These are phyloP conservation scores for Galbula dea DNA, from an alignment of 2,113 vertebrate genomes.

Conservation along the genomic window DNA sequence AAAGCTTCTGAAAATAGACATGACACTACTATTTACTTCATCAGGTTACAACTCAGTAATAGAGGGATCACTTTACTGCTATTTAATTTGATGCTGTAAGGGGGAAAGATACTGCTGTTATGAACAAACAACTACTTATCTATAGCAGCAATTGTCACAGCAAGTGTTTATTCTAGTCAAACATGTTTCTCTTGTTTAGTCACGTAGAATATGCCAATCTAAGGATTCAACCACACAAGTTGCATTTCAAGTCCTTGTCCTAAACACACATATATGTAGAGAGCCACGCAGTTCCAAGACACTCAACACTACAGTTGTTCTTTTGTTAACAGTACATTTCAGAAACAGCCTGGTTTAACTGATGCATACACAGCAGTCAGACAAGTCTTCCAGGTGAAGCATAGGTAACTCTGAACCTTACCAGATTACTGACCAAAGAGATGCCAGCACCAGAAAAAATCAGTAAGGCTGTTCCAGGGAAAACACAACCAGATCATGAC, in stretches of 20 bases:
- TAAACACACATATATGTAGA: not conserved
- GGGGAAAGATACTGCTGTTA: conserved; percentile 61
- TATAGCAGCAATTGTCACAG: not conserved
- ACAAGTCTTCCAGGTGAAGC: not conserved
- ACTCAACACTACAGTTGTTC: not conserved
- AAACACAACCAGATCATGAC: not conserved
- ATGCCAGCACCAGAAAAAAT: not conserved
- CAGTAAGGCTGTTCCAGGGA: not conserved
- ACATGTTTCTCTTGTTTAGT: not conserved
- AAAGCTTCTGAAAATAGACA: conserved; percentile 83
- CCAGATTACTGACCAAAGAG: not conserved
- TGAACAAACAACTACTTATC: not conserved
- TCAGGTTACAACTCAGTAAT: conserved; percentile 70
- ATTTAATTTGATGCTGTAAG: conserved; percentile 68
- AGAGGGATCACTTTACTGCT: conserved; percentile 77
- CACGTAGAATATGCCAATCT: not conserved
- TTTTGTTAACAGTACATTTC: not conserved
- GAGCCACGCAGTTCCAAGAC: not conserved
- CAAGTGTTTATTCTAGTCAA: not conserved
- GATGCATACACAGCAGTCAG: not conserved
- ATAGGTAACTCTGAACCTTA: not conserved
- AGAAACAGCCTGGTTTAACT: not conserved
- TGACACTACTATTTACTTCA: conserved; percentile 73
- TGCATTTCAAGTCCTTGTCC: not conserved
- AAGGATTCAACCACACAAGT: not conserved